Conservation (phyloP, 2,113 vertebrate species). For the Lipotes vexillifer region DNA sequence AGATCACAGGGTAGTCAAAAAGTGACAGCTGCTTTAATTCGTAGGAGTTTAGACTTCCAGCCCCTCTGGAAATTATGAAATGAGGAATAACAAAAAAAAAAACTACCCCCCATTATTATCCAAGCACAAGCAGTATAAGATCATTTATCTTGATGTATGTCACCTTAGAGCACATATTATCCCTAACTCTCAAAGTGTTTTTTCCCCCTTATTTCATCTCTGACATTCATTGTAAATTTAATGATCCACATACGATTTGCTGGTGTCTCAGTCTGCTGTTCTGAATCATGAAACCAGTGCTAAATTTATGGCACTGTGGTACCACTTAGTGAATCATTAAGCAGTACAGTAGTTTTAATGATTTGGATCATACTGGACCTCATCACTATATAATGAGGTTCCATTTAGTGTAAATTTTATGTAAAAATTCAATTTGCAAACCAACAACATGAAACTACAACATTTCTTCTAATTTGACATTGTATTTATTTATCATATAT, state of each 20-base stretch:
- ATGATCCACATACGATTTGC: conserved; percentile 90
- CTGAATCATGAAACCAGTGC: conserved; percentile 87
- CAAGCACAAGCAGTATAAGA: conserved; percentile 84
- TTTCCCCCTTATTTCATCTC: conserved; percentile 89
- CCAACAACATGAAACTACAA: conserved; percentile 88
- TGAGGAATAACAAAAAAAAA: conserved; percentile 82
- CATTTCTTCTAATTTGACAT: conserved; percentile 83
- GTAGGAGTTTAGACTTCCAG: conserved; percentile 77
- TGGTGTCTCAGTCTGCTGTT: conserved; percentile 87
- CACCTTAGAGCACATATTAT: conserved; percentile 88
- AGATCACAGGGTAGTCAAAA: conserved; percentile 76
- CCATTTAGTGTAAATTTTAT: conserved; percentile 89
- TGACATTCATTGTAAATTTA: conserved; percentile 91
- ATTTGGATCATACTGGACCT: conserved; percentile 89
- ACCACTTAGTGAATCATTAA: conserved; percentile 89
- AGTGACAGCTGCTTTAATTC: conserved; percentile 81
- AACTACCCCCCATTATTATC: conserved; percentile 84
- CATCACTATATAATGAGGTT: conserved; percentile 87
- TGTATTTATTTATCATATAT: conserved; percentile 80
- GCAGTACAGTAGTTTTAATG: conserved; percentile 88
- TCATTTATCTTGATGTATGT: conserved; percentile 90
- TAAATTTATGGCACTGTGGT: conserved; percentile 86
- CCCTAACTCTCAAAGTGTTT: conserved; percentile 88
- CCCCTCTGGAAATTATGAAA: conserved; percentile 83
- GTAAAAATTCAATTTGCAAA: conserved; percentile 90